Conservation (phyloP, 2,797 vertebrate genomes). For the Delichon dasypus region DNA sequence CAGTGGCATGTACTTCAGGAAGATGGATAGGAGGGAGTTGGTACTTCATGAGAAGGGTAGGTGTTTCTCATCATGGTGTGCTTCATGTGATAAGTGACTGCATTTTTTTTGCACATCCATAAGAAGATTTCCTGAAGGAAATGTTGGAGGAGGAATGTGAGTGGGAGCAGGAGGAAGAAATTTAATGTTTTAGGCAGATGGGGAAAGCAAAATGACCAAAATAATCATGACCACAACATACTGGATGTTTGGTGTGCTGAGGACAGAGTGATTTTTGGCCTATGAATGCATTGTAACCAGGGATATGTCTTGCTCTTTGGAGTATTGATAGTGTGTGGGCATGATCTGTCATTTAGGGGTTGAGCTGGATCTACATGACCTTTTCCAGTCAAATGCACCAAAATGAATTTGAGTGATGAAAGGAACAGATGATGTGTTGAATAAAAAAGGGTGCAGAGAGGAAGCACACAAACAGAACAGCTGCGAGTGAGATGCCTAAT, state of each 20-base stretch:
- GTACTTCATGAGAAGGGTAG: constrained; percentile 44
- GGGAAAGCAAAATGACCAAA: constrained; percentile 30
- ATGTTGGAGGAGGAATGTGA: constrained; percentile 15
- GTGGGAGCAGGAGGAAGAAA: constrained; percentile 38
- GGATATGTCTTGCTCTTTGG: constrained; percentile 38
- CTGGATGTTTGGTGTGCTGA: background rate
- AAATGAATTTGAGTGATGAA: constrained; percentile 8
- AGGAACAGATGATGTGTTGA: background rate
- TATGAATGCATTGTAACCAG: background rate
- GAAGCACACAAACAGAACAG: background rate
- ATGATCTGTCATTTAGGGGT: constrained; percentile 41
- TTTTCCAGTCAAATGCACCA: constrained; percentile 44
- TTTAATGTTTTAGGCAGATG: constrained; percentile 28
- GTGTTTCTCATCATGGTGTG: constrained; percentile 50
- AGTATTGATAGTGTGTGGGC: constrained; percentile 40
- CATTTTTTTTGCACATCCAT: background rate
- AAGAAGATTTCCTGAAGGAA: constrained; percentile 51
- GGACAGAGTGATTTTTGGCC: constrained; percentile 32
- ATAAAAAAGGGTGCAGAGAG: background rate
- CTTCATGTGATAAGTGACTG: constrained; percentile 43
- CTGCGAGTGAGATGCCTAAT: background rate
- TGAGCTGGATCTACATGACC: constrained; percentile 39
- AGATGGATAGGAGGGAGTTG: constrained; percentile 44
- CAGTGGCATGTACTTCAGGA: constrained; percentile 1
- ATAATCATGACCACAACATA: constrained; percentile 11